Percentiles rank a stretch among this genome's conserved stretches.
Evolutionary conservation across 2,113 vertebrate species (phyloP).

Genomic region (Nycticryphes semicollaris): DNA sequence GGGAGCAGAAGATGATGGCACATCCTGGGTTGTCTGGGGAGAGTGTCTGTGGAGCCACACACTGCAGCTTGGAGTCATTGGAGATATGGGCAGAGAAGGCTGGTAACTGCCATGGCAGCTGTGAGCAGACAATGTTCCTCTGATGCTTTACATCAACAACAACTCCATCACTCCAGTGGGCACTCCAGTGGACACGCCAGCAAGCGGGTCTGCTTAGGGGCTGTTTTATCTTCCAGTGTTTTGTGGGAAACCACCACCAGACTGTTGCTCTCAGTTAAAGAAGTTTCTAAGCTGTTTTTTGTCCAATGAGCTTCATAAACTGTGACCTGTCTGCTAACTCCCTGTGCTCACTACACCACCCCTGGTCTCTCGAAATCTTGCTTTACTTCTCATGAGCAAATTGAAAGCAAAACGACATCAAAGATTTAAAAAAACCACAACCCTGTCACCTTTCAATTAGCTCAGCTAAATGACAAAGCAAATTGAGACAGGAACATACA

Average conservation of each 20-base stretch:
- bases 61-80: neutral
- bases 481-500: neutral
- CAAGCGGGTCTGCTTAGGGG: neutral
- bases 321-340: neutral
- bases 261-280: neutral
- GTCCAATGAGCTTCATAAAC: neutral
- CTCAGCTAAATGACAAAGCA: neutral
- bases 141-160: neutral
- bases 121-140: fast-evolving
- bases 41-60: neutral
- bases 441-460: neutral
- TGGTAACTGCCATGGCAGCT: neutral
- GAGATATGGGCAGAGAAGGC: neutral
- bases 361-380: neutral
- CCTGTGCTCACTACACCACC: neutral
- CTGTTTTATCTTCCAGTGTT: neutral
- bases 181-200: too few species aligned
- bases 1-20: neutral
- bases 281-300: neutral
- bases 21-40: fast-evolving
- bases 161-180: neutral
- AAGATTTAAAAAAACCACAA: neutral
- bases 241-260: neutral
- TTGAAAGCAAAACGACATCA: neutral
- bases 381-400: neutral